Conservation (phyloP, 2,888 invertebrate species). For the Marronus borbonicus region DNA sequence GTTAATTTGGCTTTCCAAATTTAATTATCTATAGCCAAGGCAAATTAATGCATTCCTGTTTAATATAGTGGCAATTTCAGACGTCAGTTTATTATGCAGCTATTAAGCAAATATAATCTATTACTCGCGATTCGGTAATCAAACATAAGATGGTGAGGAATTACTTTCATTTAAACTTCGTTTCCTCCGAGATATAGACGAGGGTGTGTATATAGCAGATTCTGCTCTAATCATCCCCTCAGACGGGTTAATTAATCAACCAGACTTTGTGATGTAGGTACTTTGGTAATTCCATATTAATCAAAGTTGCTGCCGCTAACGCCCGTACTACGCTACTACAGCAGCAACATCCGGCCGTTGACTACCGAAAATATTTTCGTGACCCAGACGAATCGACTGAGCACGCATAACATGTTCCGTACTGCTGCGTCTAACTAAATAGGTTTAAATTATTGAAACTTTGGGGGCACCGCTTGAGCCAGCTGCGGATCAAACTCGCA, state of each 20-base stretch:
- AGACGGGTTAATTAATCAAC: slow-evolving; percentile 44
- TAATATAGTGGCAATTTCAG: background rate
- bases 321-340: background rate
- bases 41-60: background rate
- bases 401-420: slow-evolving; percentile 12
- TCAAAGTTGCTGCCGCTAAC: slow-evolving; percentile 33
- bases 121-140: slow-evolving; percentile 2
- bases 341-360: slow-evolving; percentile 4
- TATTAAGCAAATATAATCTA: background rate
- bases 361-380: slow-evolving; percentile 27
- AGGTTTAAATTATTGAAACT: slow-evolving; percentile 43
- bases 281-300: slow-evolving; percentile 44
- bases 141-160: slow-evolving; percentile 4
- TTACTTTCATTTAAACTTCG: slow-evolving; percentile 25
- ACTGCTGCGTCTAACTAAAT: slow-evolving; percentile 12
- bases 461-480: slow-evolving; percentile 20
- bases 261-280: slow-evolving; percentile 39
- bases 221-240: slow-evolving; percentile 36
- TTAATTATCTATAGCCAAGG: too few relatives aligned
- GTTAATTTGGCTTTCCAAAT: too few relatives aligned
- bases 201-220: background rate
- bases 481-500: slow-evolving; percentile 41
- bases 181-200: slow-evolving; percentile 15
- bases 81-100: background rate
- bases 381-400: slow-evolving; percentile 24